Conservation (phyloP, 2,797 vertebrate species). For the Labeo calbasu region DNA sequence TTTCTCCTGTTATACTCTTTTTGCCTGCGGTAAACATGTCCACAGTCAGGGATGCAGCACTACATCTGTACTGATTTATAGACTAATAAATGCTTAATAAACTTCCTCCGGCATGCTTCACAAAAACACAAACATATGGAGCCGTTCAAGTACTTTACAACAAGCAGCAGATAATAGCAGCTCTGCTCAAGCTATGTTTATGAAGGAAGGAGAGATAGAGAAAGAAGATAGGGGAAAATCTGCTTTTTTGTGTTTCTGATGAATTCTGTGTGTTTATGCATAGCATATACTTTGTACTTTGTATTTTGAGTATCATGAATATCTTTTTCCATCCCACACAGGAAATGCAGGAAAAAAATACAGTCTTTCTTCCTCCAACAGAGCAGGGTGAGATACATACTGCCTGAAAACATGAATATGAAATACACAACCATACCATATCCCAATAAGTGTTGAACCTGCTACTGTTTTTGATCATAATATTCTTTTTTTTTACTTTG, state of each 20-base stretch:
- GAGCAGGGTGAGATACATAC: constrained; percentile 67
- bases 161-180: constrained; percentile 46
- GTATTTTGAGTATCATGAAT: constrained; percentile 17
- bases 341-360: constrained; percentile 68
- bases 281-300: background rate
- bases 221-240: background rate
- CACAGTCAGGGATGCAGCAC: background rate
- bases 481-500: background rate
- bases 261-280: constrained; percentile 4
- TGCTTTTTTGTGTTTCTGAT: constrained; percentile 14
- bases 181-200: constrained; percentile 15
- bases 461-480: background rate
- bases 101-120: constrained; percentile 42
- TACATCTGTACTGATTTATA: constrained; percentile 55
- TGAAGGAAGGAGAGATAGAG: constrained; percentile 2
- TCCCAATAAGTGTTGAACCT: background rate
- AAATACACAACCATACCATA: background rate
- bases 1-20: constrained; percentile 1
- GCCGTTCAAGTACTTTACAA: constrained; percentile 24
- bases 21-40: constrained; percentile 22
- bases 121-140: constrained; percentile 54
- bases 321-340: constrained; percentile 59
- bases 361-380: constrained; percentile 60
- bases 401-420: background rate
- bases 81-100: constrained; percentile 56